Percentiles rank a stretch among this genome's conserved stretches.
These are phyloP conservation scores for Stigmatopora nigra DNA, from an alignment of 2,113 vertebrate species.

Conservation along the genomic window DNA sequence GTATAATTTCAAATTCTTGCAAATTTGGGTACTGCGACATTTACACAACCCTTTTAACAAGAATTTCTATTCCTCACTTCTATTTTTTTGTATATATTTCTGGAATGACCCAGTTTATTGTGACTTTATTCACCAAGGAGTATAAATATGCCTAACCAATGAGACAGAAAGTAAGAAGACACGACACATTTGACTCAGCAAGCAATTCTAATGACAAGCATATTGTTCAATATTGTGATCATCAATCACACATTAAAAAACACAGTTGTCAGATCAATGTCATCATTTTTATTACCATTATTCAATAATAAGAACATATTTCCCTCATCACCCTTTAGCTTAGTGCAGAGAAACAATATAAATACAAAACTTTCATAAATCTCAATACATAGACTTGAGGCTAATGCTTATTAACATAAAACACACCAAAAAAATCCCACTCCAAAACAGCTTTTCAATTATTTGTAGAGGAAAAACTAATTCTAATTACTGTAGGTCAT, in stretches of 20 bases:
- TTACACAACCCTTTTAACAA: no score
- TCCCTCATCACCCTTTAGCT: conserved; percentile 24
- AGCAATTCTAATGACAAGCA: no score
- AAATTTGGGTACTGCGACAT: no score
- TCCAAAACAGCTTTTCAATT: conserved; percentile 33
- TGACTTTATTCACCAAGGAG: no score
- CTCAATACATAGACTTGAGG: conserved; percentile 37
- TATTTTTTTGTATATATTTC: no score
- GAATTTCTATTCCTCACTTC: no score
- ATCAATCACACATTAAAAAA: conserved; percentile 12
- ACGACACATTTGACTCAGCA: no score
- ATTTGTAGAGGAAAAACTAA: neutral
- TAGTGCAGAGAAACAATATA: conserved; percentile 40
- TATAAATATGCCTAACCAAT: no score
- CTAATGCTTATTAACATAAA: conserved; percentile 48
- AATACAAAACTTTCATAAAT: conserved; percentile 49
- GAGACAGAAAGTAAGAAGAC: no score
- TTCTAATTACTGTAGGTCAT: conserved; percentile 12
- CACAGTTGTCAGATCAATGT: conserved; percentile 21
- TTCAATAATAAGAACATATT: conserved; percentile 31
- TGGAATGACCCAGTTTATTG: no score
- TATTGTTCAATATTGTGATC: neutral
- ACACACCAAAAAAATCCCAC: conserved; percentile 18
- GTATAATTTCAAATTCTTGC: no score
- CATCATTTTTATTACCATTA: conserved; percentile 18